Percentiles rank a stretch among this genome's conserved stretches.
Conservation (phyloP, 2,797 vertebrate genomes). For the Poeciliopsis gracilis region DNA sequence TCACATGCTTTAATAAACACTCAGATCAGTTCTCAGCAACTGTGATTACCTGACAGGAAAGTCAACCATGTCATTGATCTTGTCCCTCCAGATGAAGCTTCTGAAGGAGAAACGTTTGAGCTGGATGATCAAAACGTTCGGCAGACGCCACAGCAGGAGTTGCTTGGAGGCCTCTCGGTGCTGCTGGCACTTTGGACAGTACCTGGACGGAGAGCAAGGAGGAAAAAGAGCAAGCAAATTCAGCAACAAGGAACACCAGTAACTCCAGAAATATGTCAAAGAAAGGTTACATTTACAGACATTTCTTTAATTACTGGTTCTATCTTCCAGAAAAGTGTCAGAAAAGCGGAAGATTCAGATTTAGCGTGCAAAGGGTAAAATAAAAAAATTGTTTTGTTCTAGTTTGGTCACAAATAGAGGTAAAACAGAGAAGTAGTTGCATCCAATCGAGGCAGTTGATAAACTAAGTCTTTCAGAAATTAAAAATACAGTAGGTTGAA, state of each 20-base stretch:
- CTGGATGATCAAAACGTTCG: constrained; percentile 97
- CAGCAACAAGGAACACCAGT: not conserved
- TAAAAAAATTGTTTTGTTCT: too few species aligned
- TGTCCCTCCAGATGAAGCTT: constrained; percentile 99
- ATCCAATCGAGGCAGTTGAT: too few species aligned
- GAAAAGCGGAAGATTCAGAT: not conserved
- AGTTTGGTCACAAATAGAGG: too few species aligned
- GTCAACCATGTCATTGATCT: constrained; percentile 99
- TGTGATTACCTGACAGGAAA: constrained; percentile 90
- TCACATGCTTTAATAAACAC: not conserved
- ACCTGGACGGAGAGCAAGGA: constrained; percentile 78
- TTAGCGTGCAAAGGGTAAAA: too few species aligned
- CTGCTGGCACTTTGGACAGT: constrained; percentile 98
- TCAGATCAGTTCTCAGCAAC: not conserved
- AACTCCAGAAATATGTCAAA: not conserved
- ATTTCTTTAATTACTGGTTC: not conserved
- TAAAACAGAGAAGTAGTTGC: too few species aligned
- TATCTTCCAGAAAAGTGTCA: not conserved
- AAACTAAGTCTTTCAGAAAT: too few species aligned
- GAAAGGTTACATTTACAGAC: not conserved
- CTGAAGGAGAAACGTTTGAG: constrained; percentile 99
- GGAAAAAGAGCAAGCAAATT: not conserved
- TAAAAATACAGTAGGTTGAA: too few species aligned
- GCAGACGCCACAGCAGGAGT: constrained; percentile 94
- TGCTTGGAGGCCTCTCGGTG: constrained; percentile 98